Percentiles rank a stretch among this genome's conserved stretches.
Evolutionary conservation across 2,113 vertebrate genomes (phyloP).

Genomic region (Galemys pyrenaicus): DNA sequence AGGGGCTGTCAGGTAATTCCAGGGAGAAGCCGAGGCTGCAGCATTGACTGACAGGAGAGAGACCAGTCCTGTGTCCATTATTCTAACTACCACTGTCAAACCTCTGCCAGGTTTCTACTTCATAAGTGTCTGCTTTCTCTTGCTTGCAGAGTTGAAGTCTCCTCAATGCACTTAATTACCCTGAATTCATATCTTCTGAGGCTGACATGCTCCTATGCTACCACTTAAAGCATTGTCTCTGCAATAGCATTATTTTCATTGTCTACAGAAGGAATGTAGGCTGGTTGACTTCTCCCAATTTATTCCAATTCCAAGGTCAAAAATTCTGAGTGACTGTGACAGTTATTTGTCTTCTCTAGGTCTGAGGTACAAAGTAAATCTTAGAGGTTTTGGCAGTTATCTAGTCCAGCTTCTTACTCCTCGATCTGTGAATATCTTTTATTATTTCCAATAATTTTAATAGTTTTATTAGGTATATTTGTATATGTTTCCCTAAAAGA

Average conservation of each 20-base stretch:
- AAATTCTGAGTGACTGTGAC: not conserved
- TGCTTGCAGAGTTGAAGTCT: not conserved
- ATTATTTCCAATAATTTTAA: not conserved
- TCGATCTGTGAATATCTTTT: not conserved
- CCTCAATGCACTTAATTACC: not conserved
- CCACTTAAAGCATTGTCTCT: not conserved
- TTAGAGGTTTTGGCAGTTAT: not conserved
- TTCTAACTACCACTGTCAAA: not conserved
- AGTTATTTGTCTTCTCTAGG: not conserved
- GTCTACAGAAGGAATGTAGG: not conserved
- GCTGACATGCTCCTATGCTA: not conserved
- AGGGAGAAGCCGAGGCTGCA: not conserved
- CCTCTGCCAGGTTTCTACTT: not conserved
- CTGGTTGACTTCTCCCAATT: not conserved
- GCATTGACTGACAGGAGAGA: not conserved
- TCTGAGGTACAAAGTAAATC: not conserved
- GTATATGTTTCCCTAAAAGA: not conserved
- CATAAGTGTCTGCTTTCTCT: not conserved
- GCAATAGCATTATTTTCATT: not conserved
- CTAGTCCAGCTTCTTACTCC: not conserved
- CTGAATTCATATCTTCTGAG: not conserved
- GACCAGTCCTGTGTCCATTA: not conserved
- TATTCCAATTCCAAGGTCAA: not conserved
- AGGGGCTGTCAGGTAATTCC: not conserved
- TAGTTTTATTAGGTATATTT: not conserved